Conservation (phyloP, 2,888 invertebrate genomes). For the Hydriomena furcata region DNA sequence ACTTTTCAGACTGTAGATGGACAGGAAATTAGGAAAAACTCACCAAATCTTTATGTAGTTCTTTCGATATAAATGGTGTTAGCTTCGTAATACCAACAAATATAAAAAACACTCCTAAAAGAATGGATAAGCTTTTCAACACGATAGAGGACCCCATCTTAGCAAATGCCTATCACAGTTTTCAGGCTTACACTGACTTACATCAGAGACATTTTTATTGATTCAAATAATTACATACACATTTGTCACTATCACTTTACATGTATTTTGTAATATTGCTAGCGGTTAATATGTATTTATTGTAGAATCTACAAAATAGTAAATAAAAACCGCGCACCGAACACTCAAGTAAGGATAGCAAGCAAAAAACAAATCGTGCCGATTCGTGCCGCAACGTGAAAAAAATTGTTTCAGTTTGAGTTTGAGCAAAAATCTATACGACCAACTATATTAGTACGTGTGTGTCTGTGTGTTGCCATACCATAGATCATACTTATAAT, state of each 20-base stretch:
- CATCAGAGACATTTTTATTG: constrained; percentile 38
- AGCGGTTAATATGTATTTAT: background rate
- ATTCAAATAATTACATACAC: constrained; percentile 24
- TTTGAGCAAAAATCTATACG: too few relatives aligned
- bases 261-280: background rate
- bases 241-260: constrained; percentile 6
- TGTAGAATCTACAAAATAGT: constrained; percentile 16
- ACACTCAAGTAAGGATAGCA: too few relatives aligned
- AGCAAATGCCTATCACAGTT: constrained; percentile 27
- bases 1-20: constrained; percentile 56
- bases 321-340: too few relatives aligned
- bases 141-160: constrained; percentile 89
- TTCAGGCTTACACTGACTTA: constrained; percentile 41
- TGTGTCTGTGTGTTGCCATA: too few relatives aligned
- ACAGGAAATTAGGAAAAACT: constrained; percentile 63
- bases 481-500: too few relatives aligned
- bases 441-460: too few relatives aligned
- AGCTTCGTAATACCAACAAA: constrained; percentile 97
- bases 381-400: too few relatives aligned
- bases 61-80: constrained; percentile 95
- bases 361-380: too few relatives aligned
- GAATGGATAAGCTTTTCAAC: constrained; percentile 94
- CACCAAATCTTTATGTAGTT: constrained; percentile 98
- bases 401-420: too few relatives aligned
- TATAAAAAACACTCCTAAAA: constrained; percentile 96